Evolutionary conservation across 2,888 invertebrate species (phyloP).

Genomic region (Andrena bucephala): DNA sequence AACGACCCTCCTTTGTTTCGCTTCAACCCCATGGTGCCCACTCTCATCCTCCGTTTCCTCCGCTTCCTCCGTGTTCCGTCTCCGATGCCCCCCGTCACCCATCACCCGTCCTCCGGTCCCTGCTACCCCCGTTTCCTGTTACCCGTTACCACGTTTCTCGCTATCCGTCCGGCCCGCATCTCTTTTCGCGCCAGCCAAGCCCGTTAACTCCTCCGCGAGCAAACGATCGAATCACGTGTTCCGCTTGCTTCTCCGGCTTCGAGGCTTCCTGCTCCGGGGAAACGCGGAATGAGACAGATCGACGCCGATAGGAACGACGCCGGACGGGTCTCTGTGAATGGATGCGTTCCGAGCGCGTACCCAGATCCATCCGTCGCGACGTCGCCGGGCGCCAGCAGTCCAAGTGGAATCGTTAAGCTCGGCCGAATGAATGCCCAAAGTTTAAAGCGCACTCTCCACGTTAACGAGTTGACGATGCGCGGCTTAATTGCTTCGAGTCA

Average conservation of each 20-base stretch:
- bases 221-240: slow-evolving; percentile 15
- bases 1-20: slow-evolving; percentile 82
- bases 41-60: slow-evolving; percentile 31
- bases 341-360: too few species aligned
- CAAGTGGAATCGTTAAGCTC: slow-evolving; percentile 5
- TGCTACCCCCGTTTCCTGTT: background rate
- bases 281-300: background rate
- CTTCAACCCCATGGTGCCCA: slow-evolving; percentile 31
- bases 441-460: slow-evolving; percentile 30
- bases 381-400: background rate
- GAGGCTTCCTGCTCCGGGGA: background rate
- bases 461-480: slow-evolving; percentile 37
- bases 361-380: background rate
- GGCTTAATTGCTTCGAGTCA: slow-evolving; percentile 54
- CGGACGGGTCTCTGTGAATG: background rate
- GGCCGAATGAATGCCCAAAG: background rate
- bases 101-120: background rate
- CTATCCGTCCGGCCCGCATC: slow-evolving; percentile 1
- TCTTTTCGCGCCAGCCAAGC: background rate
- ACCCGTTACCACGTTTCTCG: slow-evolving; percentile 1
- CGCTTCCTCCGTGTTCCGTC: background rate
- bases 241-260: background rate
- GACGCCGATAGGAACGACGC: background rate
- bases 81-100: background rate
- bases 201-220: background rate